Evolutionary conservation across 2,888 invertebrate genomes (phyloP).

Genomic region (Himalopsyche japonica): DNA sequence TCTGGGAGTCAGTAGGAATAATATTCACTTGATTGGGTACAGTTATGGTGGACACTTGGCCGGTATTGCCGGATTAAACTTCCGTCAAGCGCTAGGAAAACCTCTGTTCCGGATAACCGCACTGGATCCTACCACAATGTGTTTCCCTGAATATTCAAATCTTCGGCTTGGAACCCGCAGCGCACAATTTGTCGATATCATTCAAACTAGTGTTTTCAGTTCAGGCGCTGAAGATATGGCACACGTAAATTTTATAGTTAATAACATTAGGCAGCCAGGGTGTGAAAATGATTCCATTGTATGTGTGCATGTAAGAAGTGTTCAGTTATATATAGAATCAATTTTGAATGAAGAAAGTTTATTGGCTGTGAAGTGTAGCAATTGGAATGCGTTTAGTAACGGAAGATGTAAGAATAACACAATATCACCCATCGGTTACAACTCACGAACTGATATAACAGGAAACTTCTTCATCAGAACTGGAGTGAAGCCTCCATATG

Average conservation of each 20-base stretch:
- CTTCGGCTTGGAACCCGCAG: constrained; percentile 9
- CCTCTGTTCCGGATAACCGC: constrained; percentile 27
- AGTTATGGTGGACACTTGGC: constrained; percentile 37
- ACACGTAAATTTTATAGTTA: constrained; percentile 35
- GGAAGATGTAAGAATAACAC: not conserved
- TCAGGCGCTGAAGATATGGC: constrained; percentile 12
- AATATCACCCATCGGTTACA: constrained; percentile 9
- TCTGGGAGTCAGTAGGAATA: constrained; percentile 16
- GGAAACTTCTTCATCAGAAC: constrained; percentile 21
- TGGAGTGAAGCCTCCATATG: constrained; percentile 3
- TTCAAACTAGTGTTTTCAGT: constrained; percentile 34
- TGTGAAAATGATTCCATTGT: constrained; percentile 7
- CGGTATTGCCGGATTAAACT: constrained; percentile 22
- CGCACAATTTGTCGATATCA: constrained; percentile 31
- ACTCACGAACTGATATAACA: constrained; percentile 7
- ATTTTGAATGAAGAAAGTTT: constrained; percentile 14
- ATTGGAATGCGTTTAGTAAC: constrained; percentile 7
- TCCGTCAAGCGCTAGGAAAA: constrained; percentile 7
- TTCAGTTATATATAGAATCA: constrained; percentile 25
- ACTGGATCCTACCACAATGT: constrained; percentile 32
- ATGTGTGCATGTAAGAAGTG: constrained; percentile 30
- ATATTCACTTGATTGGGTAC: constrained; percentile 29
- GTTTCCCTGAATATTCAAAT: constrained; percentile 16
- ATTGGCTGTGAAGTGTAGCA: constrained; percentile 22
- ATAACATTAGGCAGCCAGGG: constrained; percentile 28